Evolutionary conservation across 1,140 invertebrate genomes (phyloP), one percentile per base, ranked within the genome.

Genomic region (Diprion similis): DNA sequence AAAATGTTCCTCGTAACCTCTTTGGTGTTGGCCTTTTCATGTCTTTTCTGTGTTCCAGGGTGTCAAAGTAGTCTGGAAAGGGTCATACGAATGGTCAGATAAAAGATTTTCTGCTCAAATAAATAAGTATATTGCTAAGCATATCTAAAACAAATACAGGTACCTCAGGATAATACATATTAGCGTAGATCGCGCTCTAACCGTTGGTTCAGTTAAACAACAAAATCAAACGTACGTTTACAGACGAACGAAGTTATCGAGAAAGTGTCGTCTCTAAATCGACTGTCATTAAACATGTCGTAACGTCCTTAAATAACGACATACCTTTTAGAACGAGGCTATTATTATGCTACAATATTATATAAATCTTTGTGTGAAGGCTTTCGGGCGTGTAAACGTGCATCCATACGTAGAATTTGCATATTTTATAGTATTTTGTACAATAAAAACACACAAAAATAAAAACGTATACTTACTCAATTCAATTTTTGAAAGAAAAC

Each of bases 351-450:
- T 13, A 13, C n/a, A 59, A 68, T 11, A 45, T 19, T 3, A 11
- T 68, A 71, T 73, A 73, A 77, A 78, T 37, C n/a, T n/a, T n/a
- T n/a, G 64, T 68, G 68, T 47, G n/a, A 69, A 46, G 67, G 46
- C 78, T 72, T n/a, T 47, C 11, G 48, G 45, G 24, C 24, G 19
- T 73, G 46, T 64, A 70, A 15, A 17, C 68, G 70, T 77, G 67
- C 67, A 17, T 68, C 2, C 24, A 9, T 13, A 68, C 67, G 13
- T 70, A 70, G 69, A 70, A 70, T 15, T 46, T 46, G 4, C 69
- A 37, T 37, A 70, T 46, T 70, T 68, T 68, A 68, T 68, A 2
- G 15, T 13, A 24, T 17, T 64, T 64, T 64, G 1, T 18, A 64
- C 6, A 3, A 15, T 64, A 15, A 64, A 64, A 17, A 15, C 1